phyloP scores from a whole-genome alignment of 2,113 vertebrate genomes.

The Gila orcuttii region DNA sequence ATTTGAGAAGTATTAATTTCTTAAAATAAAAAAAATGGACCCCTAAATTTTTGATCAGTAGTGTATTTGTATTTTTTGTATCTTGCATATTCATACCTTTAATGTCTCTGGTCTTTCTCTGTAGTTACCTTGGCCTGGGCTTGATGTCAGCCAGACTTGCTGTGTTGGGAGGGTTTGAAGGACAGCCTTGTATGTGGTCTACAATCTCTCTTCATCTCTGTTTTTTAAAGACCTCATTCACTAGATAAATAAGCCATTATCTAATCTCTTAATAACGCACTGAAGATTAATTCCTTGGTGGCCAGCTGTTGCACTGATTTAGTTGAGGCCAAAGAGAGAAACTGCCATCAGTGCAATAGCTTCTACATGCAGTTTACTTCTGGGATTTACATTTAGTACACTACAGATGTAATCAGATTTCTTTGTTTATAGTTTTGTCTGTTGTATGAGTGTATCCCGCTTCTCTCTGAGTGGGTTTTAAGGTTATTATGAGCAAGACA shows the following conservation, averaged over 20 bases:
- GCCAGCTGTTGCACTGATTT: slow-evolving; percentile 73
- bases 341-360: slow-evolving; percentile 50
- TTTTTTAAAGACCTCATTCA: slow-evolving; percentile 55
- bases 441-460: slow-evolving; percentile 19
- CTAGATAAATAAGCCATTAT: slow-evolving; percentile 78
- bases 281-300: slow-evolving; percentile 74
- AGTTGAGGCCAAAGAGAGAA: slow-evolving; percentile 59
- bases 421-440: slow-evolving; percentile 40
- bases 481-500: slow-evolving; percentile 4
- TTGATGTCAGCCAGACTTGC: slow-evolving; percentile 92
- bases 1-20: too few relatives aligned
- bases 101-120: neutral
- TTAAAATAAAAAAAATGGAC: too few relatives aligned
- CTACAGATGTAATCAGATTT: slow-evolving; percentile 57
- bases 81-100: neutral
- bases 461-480: slow-evolving; percentile 17
- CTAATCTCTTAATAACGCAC: slow-evolving; percentile 77
- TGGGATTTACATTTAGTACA: slow-evolving; percentile 52
- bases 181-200: slow-evolving; percentile 80
- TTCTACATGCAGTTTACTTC: slow-evolving; percentile 29
- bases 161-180: slow-evolving; percentile 85
- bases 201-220: slow-evolving; percentile 64
- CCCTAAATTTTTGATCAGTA: too few relatives aligned
- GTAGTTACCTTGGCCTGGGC: slow-evolving; percentile 93
- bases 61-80: neutral